phyloP scores from a whole-genome alignment of 2,113 vertebrate genomes.

The Naja naja region DNA sequence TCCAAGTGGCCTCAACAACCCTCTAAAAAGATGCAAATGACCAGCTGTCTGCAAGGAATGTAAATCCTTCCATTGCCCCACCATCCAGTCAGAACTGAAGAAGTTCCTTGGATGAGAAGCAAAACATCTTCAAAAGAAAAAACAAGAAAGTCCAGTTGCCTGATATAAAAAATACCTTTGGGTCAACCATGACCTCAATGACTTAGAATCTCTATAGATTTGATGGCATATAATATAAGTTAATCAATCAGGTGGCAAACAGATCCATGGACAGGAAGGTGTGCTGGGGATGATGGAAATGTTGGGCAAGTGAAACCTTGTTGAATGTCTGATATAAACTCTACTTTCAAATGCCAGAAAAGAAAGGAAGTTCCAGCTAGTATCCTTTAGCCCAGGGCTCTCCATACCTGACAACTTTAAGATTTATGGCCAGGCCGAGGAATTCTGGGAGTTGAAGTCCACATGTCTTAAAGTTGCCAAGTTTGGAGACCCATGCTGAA shows the following conservation, averaged over 20 bases:
- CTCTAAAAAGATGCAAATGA: no score
- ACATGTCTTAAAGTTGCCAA: background rate
- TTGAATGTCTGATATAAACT: background rate
- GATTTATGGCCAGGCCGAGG: background rate
- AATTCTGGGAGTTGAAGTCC: background rate
- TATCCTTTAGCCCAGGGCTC: background rate
- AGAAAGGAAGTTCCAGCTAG: background rate
- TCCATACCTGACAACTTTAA: background rate
- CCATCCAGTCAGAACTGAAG: no score
- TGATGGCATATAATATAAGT: background rate
- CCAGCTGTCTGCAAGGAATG: no score
- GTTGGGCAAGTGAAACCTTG: no score
- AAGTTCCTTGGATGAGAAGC: no score
- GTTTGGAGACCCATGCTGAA: background rate
- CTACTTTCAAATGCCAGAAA: background rate
- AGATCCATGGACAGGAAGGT: background rate
- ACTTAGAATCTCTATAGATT: background rate
- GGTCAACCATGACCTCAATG: no score
- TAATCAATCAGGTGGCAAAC: background rate
- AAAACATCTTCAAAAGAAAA: no score
- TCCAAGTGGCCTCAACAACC: no score
- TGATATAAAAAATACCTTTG: no score
- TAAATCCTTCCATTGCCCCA: no score
- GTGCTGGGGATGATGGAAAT: background rate
- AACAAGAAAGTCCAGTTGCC: no score